Evolutionary conservation across 2,113 vertebrate species (phyloP), one percentile per base, ranked within the genome.

Genomic region (Riparia riparia): DNA sequence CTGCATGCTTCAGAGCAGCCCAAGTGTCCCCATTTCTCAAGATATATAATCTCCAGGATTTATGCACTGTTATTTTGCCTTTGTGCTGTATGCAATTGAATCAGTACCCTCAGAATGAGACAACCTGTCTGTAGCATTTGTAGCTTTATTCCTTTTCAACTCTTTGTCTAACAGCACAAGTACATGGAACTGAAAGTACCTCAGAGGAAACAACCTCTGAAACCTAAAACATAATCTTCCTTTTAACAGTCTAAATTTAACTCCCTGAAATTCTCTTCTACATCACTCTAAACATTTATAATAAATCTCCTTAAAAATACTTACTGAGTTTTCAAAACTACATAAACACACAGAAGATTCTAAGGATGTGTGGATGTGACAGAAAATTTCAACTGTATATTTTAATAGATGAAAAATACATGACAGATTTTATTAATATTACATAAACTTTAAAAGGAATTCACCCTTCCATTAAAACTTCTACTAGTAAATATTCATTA

Each of bases 391-490:
- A 93, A 91, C 66, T 32, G 32, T n/a, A 7, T 78, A 76, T 89
- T 90, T 85, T 92, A 95, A 94, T 70, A 91, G 50, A 86, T 72
- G 37, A 95, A 49, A 95, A 96, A 90, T 92, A 80, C 64, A 90
- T 64, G 53, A 74, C 76, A 90, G 61, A 71, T 94, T 90, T 96
- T 92, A 94, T 96, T 95, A 96, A 95, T 84, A 86, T 90, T 93
- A 82, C 51, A 96, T 96, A 53, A 94, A 95, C 69, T 74, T 88
- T 73, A 95, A 96, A 90, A 96, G 39, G 70, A 31, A 42, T 60
- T 95, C 83, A 83, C 93, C 41, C 84, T 89, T 82, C 92, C 64
- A 74, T 71, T 91, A 96, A 96, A 86, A 81, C n/a, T 89, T 81
- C 60, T 64, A 73, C 77, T 83, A 89, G 86, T 69, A 94, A 90